Evolutionary conservation across 2,113 vertebrate genomes (phyloP), one percentile per base, ranked within the genome.

Genomic region (Amphilophus citrinellus): DNA sequence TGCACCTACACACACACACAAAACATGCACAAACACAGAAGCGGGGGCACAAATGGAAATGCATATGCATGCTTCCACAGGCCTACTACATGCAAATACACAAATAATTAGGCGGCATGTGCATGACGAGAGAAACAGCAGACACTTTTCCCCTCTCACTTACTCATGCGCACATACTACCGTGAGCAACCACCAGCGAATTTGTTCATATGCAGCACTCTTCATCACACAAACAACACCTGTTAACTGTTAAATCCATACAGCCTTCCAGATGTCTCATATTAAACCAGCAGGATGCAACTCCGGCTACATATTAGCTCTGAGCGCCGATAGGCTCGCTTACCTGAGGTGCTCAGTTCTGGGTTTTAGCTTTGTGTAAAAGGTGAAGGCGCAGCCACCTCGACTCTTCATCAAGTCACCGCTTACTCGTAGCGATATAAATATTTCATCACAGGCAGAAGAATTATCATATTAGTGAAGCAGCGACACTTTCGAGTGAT

Each of bases 171-270:
- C 73, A 14, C 50, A 68, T 8, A 37, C 76, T 27, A 18, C 18
- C 42, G 35, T 53, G 66, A 76, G 66, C 68, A 82, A 3, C 14
- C 84, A 56, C 58, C 63, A 84, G 77, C 56, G 61, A 58, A 47
- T 91, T 81, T 87, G 84, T 53, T 85, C 88, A 87, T 82, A 79
- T 88, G 83, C 82, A 84, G 62, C 84, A 37, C 82, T 87, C 77
- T 10, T 76, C 56, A 82, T 89, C 85, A 84, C 85, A 90, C 81
- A 87, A 90, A 91, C 87, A 90, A 79, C 89, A 91, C 91, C 88
- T 90, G 88, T 85, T 88, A 85, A 77, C 88, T 82, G 82, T 88
- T 91, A 88, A 84, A 79, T 63, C 80, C 86, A 81, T 82, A 84
- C 35, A 89, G 79, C 85, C 83, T 5, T 88, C 85, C 89, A 93